Percentiles rank a stretch among this genome's conserved stretches.
phyloP scores from a whole-genome alignment of 2,888 invertebrate genomes.

The Cloeon dipterum region DNA sequence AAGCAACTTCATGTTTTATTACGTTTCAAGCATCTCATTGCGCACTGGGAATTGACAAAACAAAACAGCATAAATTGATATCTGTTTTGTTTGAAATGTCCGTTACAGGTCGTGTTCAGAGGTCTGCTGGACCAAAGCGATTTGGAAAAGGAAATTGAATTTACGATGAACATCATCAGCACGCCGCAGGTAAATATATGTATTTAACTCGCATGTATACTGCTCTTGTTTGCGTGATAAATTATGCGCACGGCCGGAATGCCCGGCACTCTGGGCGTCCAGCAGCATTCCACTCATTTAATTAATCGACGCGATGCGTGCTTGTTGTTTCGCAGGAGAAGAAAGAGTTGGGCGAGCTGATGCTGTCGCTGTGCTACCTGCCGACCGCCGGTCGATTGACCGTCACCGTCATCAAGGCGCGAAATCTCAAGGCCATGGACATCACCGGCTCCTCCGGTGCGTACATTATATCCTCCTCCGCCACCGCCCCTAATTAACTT shows the following conservation, averaged over 20 bases:
- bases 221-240: no score
- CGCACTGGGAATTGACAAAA: no score
- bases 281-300: no score
- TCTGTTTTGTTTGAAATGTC: no score
- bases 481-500: no score
- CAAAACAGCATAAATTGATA: no score
- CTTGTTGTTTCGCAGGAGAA: slow-evolving; percentile 42
- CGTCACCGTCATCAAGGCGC: slow-evolving; percentile 73
- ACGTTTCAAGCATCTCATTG: no score
- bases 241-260: background rate
- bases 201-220: no score
- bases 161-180: slow-evolving; percentile 64
- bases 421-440: slow-evolving; percentile 81
- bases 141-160: slow-evolving; percentile 56
- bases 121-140: slow-evolving; percentile 57
- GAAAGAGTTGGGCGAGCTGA: slow-evolving; percentile 71
- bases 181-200: slow-evolving; percentile 45
- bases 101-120: slow-evolving; percentile 48
- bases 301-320: no score
- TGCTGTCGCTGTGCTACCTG: slow-evolving; percentile 75
- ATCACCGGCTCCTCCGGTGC: slow-evolving; percentile 79
- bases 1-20: no score
- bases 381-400: slow-evolving; percentile 80
- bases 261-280: background rate
- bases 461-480: no score